These are phyloP conservation scores for Hypolimnas misippus DNA, from an alignment of 2,888 invertebrate species.

Conservation along the genomic window DNA sequence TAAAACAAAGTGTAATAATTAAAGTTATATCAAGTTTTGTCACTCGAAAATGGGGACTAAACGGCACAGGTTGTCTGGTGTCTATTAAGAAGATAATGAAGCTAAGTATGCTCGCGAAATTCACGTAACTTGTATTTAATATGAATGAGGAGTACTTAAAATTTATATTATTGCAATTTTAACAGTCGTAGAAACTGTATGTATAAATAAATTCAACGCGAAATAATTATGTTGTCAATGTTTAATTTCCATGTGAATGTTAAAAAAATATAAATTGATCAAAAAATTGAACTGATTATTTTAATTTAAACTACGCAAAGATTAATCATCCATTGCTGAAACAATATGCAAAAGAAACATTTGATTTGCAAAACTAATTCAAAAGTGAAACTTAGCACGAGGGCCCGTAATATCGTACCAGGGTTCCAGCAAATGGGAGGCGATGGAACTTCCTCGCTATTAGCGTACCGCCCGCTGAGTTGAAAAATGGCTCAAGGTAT, in stretches of 20 bases:
- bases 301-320: too few species aligned
- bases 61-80: constrained; percentile 30
- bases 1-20: constrained; percentile 30
- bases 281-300: too few species aligned
- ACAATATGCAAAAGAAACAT: neutral
- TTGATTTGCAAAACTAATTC: neutral
- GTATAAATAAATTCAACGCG: too few species aligned
- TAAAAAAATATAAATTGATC: too few species aligned
- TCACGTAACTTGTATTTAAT: neutral
- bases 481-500: constrained; percentile 23
- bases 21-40: constrained; percentile 36
- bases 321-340: neutral
- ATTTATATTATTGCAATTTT: neutral
- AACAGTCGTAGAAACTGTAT: too few species aligned
- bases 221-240: too few species aligned
- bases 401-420: constrained; percentile 12
- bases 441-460: constrained; percentile 10
- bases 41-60: constrained; percentile 25
- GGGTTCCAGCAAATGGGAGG: constrained; percentile 6
- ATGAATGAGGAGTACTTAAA: neutral
- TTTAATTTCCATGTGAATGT: too few species aligned
- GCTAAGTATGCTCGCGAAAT: neutral
- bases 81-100: constrained; percentile 28
- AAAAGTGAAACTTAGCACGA: neutral
- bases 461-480: constrained; percentile 22